Conservation (phyloP, 2,797 vertebrate genomes). For the Delichon dasypus region DNA sequence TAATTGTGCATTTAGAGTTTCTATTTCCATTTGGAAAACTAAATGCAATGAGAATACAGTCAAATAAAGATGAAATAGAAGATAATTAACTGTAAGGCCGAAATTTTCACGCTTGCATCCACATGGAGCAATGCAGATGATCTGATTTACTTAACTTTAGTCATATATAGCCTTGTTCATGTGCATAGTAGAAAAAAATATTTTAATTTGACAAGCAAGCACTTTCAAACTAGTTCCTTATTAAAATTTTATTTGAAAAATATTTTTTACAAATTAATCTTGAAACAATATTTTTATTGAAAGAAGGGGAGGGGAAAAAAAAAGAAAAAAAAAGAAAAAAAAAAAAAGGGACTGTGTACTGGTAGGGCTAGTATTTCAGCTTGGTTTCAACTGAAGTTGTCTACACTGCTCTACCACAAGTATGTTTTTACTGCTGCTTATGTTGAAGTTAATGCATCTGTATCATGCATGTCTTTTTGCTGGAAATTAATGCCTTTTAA, state of each 20-base stretch:
- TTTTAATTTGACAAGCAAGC: background rate
- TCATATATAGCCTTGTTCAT: background rate
- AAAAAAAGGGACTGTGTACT: background rate
- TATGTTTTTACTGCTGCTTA: background rate
- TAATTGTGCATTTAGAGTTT: background rate
- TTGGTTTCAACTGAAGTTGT: background rate
- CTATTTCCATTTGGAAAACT: background rate
- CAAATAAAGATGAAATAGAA: background rate
- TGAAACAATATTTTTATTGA: background rate
- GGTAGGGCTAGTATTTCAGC: background rate
- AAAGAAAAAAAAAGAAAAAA: too few relatives aligned
- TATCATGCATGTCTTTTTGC: background rate
- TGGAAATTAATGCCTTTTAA: background rate
- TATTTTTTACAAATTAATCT: background rate
- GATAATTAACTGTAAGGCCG: background rate
- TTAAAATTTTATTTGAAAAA: background rate
- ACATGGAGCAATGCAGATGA: background rate
- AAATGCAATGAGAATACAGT: background rate
- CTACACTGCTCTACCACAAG: background rate
- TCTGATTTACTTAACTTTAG: background rate
- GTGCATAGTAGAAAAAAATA: background rate
- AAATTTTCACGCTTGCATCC: background rate
- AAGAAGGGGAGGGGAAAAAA: fast-evolving
- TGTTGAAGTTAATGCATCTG: fast-evolving
- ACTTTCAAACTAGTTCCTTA: background rate